These are phyloP conservation scores for Eilema caniola DNA, from an alignment of 2,888 invertebrate genomes.

Conservation along the genomic window DNA sequence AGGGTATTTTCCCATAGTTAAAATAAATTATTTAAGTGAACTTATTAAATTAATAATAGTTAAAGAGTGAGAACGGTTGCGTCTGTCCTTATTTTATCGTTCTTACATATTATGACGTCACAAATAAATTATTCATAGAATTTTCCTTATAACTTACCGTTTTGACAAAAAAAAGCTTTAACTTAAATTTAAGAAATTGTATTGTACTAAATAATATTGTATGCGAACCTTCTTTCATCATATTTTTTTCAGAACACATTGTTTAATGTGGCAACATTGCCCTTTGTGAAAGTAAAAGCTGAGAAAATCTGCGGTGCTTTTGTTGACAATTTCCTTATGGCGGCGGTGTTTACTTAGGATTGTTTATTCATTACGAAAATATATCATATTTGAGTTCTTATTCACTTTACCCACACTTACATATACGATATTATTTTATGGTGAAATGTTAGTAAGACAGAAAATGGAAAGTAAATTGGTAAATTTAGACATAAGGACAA, in stretches of 20 bases:
- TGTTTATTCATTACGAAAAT: constrained; percentile 19
- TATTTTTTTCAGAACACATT: constrained; percentile 2
- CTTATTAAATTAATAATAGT: too few species aligned
- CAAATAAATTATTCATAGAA: too few species aligned
- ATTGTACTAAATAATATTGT: background rate
- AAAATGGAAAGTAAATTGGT: too few species aligned
- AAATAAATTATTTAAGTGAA: too few species aligned
- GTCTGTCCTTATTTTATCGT: too few species aligned
- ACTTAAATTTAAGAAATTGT: background rate
- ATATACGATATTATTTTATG: background rate
- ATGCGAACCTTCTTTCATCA: background rate
- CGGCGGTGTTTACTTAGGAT: constrained; percentile 18
- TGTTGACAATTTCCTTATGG: constrained; percentile 9
- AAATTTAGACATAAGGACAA: too few species aligned
- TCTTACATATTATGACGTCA: too few species aligned
- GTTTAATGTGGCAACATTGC: background rate
- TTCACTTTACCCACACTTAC: background rate
- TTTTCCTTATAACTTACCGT: too few species aligned
- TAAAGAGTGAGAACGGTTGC: too few species aligned
- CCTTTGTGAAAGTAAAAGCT: constrained; percentile 17
- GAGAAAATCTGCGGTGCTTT: constrained; percentile 12
- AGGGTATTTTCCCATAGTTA: too few species aligned
- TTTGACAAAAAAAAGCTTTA: background rate
- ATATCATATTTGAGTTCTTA: constrained; percentile 5
- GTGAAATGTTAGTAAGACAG: too few species aligned